Evolutionary conservation across 2,797 vertebrate species (phyloP).

Genomic region (Paramormyrops hopkinsi): DNA sequence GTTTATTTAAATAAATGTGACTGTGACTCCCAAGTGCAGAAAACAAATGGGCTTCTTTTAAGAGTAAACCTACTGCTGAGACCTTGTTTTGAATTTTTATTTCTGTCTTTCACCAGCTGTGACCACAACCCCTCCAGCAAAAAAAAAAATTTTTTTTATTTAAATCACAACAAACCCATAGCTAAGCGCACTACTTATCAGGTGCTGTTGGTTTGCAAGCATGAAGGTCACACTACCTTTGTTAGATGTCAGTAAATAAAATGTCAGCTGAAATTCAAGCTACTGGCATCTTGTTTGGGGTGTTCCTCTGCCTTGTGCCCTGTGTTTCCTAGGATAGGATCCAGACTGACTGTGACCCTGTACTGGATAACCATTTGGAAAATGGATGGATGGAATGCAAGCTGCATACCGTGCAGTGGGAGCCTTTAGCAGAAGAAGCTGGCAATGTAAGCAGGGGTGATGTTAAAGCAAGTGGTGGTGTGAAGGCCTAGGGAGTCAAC

Average conservation of each 20-base stretch:
- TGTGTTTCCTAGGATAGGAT: neutral
- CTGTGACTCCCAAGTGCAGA: neutral
- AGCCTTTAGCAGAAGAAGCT: neutral
- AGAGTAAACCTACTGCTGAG: neutral
- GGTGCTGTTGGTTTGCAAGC: neutral
- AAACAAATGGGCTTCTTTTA: neutral
- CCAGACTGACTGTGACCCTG: neutral
- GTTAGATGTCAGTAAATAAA: slow-evolving; percentile 3
- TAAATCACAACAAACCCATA: neutral
- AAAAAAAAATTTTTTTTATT: neutral
- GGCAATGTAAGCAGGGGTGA: neutral
- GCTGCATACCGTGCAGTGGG: neutral
- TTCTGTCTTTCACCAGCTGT: neutral
- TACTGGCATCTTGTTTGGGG: neutral
- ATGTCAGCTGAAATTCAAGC: neutral
- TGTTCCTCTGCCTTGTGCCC: neutral
- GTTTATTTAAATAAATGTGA: neutral
- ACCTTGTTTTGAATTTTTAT: neutral
- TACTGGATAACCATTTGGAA: neutral
- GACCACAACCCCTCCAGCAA: neutral
- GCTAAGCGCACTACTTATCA: neutral
- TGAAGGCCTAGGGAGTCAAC: neutral
- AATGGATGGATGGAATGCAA: neutral
- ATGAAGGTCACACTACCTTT: neutral
- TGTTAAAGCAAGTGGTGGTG: neutral